Evolutionary conservation across 2,888 invertebrate species (phyloP).

Genomic region (Perizoma affinitatum): DNA sequence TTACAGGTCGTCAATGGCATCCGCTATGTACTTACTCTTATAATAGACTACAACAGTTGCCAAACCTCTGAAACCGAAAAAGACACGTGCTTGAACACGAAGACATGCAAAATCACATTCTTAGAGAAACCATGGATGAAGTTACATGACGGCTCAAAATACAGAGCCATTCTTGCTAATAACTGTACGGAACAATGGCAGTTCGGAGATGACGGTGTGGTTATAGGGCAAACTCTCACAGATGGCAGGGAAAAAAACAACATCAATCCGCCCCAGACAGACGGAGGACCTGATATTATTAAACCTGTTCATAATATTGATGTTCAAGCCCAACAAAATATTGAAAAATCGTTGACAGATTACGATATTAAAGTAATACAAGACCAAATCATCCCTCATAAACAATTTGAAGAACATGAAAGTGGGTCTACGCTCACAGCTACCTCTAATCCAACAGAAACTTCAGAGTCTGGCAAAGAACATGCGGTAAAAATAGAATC

Average conservation of each 20-base stretch:
- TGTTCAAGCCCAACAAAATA: conserved; percentile 54
- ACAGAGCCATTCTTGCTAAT: conserved; percentile 85
- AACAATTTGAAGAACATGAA: conserved; percentile 34
- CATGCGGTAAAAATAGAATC: conserved; percentile 45
- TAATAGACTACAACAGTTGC: conserved; percentile 79
- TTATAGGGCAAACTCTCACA: conserved; percentile 38
- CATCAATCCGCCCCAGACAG: conserved; percentile 25
- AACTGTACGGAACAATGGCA: conserved; percentile 86
- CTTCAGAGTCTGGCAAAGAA: conserved; percentile 41
- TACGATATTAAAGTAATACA: conserved; percentile 66
- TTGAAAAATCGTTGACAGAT: conserved; percentile 57
- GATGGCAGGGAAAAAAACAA: conserved; percentile 39
- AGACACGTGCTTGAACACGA: conserved; percentile 58
- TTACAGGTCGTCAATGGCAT: conserved; percentile 85
- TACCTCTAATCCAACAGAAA: conserved; percentile 24
- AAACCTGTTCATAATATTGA: conserved; percentile 60
- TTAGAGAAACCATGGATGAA: conserved; percentile 87
- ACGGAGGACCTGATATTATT: conserved; percentile 50
- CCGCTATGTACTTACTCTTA: conserved; percentile 81
- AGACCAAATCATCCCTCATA: conserved; percentile 69
- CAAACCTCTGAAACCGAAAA: conserved; percentile 42
- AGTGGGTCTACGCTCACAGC: conserved; percentile 13
- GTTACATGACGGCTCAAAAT: conserved; percentile 82
- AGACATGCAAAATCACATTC: conserved; percentile 85
- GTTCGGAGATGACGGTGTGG: conserved; percentile 71